Evolutionary conservation across 2,113 vertebrate genomes (phyloP).

Genomic region (Tonatia bakeri): DNA sequence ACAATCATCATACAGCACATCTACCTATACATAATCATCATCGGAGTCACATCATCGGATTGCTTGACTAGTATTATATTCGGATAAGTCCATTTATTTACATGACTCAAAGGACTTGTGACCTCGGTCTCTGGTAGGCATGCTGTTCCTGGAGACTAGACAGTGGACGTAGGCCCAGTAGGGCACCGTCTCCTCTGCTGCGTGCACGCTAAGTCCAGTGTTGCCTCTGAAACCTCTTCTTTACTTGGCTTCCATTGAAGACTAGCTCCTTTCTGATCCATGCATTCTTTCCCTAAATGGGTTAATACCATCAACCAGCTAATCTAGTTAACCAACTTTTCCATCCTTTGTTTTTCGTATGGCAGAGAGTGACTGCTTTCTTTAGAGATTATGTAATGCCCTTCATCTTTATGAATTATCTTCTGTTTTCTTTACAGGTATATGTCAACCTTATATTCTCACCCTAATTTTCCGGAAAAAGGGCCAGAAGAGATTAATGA

Average conservation of each 20-base stretch:
- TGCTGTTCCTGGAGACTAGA: neutral
- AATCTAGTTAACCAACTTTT: neutral
- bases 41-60: neutral
- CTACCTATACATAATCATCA: neutral
- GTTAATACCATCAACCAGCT: neutral
- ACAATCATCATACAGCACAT: neutral
- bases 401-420: neutral
- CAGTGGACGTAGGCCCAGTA: neutral
- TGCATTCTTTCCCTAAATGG: neutral
- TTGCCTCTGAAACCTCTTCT: neutral
- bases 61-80: neutral
- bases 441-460: constrained; percentile 94
- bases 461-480: constrained; percentile 92
- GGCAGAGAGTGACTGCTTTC: neutral
- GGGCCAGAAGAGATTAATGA: constrained; percentile 93
- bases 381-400: neutral
- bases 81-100: neutral
- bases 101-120: neutral
- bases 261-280: neutral
- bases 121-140: neutral
- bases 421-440: constrained; percentile 84
- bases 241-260: neutral
- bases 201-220: neutral
- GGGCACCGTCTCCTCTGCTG: neutral
- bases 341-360: neutral